A percentile compares a stretch with the other conserved stretches of the same genome.
Conservation (phyloP, 2,888 invertebrate species). For the Thelaira solivaga region DNA sequence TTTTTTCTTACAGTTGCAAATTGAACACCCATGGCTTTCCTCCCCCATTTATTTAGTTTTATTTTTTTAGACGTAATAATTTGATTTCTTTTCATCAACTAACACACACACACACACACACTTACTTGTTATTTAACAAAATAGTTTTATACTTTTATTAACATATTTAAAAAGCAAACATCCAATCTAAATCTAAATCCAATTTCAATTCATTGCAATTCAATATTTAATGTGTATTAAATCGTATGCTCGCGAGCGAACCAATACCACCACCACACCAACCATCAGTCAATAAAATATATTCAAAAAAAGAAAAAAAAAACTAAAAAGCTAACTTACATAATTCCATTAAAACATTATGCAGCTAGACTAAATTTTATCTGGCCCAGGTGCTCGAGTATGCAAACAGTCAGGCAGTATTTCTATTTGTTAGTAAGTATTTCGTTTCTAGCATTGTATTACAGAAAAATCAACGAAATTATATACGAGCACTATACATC, state of each 20-base stretch:
- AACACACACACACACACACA: too few species aligned
- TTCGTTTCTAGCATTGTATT: slow-evolving; percentile 15
- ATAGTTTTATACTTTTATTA: slow-evolving; percentile 21
- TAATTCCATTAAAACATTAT: slow-evolving; percentile 35
- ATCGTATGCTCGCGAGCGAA: background rate
- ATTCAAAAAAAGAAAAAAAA: background rate
- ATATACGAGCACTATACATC: slow-evolving; percentile 15
- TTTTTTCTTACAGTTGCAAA: too few species aligned
- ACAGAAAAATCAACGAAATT: slow-evolving; percentile 1
- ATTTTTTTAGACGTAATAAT: too few species aligned
- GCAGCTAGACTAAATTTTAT: background rate
- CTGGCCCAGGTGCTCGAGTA: slow-evolving; percentile 31
- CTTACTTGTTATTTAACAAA: background rate
- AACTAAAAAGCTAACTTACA: slow-evolving; percentile 16
- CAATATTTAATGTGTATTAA: background rate
- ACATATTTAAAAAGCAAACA: background rate
- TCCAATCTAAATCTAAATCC: too few species aligned
- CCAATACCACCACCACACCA: background rate
- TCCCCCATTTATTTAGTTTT: background rate
- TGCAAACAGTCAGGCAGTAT: background rate
- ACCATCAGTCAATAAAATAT: slow-evolving; percentile 1
- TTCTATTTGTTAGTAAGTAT: background rate
- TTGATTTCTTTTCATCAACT: too few species aligned
- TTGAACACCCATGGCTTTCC: background rate
- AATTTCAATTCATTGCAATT: background rate